Percentiles rank a stretch among this genome's conserved stretches.
Conservation (phyloP, 2,113 vertebrate genomes). For the Platanista minor region DNA sequence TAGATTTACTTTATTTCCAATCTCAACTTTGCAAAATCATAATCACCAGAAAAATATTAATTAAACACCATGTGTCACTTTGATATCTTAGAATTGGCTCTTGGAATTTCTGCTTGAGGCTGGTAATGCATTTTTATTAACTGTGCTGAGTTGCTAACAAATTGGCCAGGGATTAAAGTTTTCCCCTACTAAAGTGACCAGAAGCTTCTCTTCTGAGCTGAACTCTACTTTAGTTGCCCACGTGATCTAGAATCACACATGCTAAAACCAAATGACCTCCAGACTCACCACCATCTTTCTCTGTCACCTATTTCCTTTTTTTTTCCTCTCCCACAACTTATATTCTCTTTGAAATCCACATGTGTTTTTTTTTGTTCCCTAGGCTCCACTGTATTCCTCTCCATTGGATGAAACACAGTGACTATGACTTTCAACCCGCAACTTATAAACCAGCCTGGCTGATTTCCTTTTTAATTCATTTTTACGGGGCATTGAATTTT, state of each 20-base stretch:
- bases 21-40: conserved; percentile 1
- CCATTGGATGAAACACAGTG: neutral
- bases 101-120: conserved; percentile 66
- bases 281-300: neutral
- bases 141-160: conserved; percentile 70
- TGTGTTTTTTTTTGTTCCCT: neutral
- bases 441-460: conserved; percentile 58
- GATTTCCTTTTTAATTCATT: conserved; percentile 73
- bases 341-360: neutral
- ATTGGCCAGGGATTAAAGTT: conserved; percentile 67
- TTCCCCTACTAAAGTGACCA: conserved; percentile 63
- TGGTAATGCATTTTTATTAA: conserved; percentile 63
- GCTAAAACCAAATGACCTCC: conserved; percentile 54
- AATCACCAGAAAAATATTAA: conserved; percentile 37
- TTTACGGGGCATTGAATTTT: conserved; percentile 55
- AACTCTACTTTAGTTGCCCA: neutral
- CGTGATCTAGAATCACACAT: conserved; percentile 46
- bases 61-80: conserved; percentile 33
- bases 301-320: neutral
- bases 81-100: conserved; percentile 60
- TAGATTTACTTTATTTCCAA: neutral
- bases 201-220: conserved; percentile 59
- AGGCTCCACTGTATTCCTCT: neutral
- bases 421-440: conserved; percentile 50
- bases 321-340: neutral